These are phyloP conservation scores for Procambarus clarkii DNA, from an alignment of 1,140 invertebrate species.

Conservation along the genomic window DNA sequence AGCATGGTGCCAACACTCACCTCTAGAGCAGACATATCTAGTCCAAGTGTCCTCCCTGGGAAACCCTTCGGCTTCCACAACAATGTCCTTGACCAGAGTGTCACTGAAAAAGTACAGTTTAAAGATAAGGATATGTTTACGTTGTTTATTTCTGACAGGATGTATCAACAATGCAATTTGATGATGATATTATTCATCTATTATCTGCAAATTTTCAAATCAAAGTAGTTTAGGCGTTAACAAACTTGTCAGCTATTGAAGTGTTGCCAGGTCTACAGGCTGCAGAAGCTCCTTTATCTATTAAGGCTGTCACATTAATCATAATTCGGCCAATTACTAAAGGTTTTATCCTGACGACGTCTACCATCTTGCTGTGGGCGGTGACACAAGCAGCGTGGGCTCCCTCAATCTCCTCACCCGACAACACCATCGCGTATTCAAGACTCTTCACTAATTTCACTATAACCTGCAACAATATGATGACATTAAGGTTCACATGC, in stretches of 20 bases:
- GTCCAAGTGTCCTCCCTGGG: conserved; percentile 79
- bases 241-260: conserved; percentile 6
- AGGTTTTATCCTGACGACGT: conserved; percentile 78
- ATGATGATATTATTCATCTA: neutral
- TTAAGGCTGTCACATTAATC: conserved; percentile 79
- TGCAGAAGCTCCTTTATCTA: conserved; percentile 74
- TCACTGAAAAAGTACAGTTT: conserved; percentile 76
- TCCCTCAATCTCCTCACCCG: neutral
- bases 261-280: conserved; percentile 6
- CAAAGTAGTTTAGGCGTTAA: neutral
- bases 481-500: no score
- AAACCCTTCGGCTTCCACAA: conserved; percentile 81
- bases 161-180: no score
- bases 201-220: neutral
- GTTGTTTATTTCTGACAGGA: no score
- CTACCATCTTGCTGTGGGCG: conserved; percentile 76
- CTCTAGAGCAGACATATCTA: conserved; percentile 77
- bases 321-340: conserved; percentile 79
- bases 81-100: conserved; percentile 79
- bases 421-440: conserved; percentile 24
- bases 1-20: neutral
- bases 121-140: neutral
- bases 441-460: neutral
- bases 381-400: conserved; percentile 75
- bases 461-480: conserved; percentile 1